Evolutionary conservation across 2,797 vertebrate species (phyloP).

Genomic region (Hoplostethus mediterraneus): DNA sequence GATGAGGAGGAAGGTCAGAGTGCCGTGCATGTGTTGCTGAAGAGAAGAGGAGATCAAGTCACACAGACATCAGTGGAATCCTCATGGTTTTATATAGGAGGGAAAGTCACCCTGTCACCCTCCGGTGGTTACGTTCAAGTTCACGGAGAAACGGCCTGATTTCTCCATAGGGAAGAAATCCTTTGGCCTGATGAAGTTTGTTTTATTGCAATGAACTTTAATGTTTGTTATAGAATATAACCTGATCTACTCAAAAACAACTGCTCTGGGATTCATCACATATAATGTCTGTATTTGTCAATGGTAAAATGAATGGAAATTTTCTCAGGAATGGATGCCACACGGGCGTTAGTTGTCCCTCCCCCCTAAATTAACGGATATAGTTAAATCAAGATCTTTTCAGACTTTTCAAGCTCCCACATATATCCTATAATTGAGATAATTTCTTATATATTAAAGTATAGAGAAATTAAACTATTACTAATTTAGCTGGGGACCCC

Average conservation of each 20-base stretch:
- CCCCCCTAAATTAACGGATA: background rate
- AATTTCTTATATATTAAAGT: too few species aligned
- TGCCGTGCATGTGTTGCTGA: constrained; percentile 96
- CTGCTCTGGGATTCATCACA: too few species aligned
- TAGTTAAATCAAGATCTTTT: background rate
- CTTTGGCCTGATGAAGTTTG: background rate
- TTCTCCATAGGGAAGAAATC: background rate
- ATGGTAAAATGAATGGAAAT: background rate
- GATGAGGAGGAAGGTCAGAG: constrained; percentile 95
- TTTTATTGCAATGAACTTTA: constrained; percentile 2
- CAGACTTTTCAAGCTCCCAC: too few species aligned
- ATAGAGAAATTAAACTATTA: too few species aligned
- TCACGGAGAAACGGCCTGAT: background rate
- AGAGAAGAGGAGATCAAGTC: constrained; percentile 42
- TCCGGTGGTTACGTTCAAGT: background rate
- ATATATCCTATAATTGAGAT: too few species aligned
- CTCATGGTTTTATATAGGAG: background rate
- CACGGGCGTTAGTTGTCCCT: background rate
- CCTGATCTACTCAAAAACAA: too few species aligned
- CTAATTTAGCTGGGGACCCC: too few species aligned
- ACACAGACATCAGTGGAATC: background rate
- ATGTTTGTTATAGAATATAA: constrained; percentile 3
- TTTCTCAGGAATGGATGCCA: background rate
- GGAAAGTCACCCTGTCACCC: background rate
- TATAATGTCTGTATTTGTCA: background rate